phyloP scores from a whole-genome alignment of 2,797 vertebrate species.

The Danio albolineatus region DNA sequence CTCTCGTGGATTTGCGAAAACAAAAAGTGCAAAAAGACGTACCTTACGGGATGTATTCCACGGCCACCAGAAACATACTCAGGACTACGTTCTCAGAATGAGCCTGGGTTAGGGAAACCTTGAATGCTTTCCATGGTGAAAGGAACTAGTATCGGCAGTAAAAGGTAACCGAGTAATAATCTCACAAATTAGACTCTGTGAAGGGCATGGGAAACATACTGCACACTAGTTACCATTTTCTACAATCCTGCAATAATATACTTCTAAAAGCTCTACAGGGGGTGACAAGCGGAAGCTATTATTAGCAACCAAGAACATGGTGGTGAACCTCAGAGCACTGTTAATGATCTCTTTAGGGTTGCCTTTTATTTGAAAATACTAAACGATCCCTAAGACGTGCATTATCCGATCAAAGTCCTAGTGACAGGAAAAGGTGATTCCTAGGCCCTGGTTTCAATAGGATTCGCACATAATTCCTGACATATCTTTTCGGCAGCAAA shows the following conservation, averaged over 20 bases:
- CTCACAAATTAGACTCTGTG: not conserved
- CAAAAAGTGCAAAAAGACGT: no score
- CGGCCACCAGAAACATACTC: no score
- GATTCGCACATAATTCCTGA: not conserved
- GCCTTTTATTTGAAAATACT: constrained; percentile 37
- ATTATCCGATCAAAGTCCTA: not conserved
- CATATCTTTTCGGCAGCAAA: constrained; percentile 1
- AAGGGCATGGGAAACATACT: not conserved
- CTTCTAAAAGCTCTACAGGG: no score
- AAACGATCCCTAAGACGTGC: constrained; percentile 29
- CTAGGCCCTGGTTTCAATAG: not conserved
- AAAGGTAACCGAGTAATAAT: not conserved
- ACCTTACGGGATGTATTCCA: no score
- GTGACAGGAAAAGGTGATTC: not conserved
- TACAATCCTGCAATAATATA: not conserved
- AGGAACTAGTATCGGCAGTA: not conserved
- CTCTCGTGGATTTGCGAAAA: no score
- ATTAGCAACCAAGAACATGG: constrained; percentile 8
- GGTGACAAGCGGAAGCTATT: not conserved
- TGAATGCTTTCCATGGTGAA: not conserved
- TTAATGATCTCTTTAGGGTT: constrained; percentile 37
- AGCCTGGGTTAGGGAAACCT: not conserved
- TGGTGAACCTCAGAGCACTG: constrained; percentile 15
- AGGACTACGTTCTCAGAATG: no score
- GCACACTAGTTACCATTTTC: not conserved